Conservation (phyloP, 2,797 vertebrate genomes). For the Thaleichthys pacificus region DNA sequence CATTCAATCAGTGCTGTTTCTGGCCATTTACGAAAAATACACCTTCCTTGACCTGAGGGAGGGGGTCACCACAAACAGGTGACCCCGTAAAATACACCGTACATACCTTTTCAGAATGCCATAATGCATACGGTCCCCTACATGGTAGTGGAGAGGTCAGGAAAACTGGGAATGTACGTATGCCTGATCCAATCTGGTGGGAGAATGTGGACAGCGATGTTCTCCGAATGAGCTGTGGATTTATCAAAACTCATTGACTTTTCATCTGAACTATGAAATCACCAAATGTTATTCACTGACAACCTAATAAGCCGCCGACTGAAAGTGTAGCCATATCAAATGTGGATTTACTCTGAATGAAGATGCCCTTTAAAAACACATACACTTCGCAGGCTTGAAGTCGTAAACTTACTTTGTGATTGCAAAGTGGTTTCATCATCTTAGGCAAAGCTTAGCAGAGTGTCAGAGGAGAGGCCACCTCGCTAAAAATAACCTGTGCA, state of each 20-base stretch:
- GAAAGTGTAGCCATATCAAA: slow-evolving; percentile 27
- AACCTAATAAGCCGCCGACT: slow-evolving; percentile 38
- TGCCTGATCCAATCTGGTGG: slow-evolving; percentile 49
- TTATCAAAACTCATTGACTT: slow-evolving; percentile 44
- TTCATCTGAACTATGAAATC: slow-evolving; percentile 49
- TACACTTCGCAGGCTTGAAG: slow-evolving; percentile 15
- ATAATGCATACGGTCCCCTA: too few relatives aligned
- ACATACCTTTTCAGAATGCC: too few relatives aligned
- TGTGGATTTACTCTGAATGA: slow-evolving; percentile 36
- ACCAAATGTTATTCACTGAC: slow-evolving; percentile 51
- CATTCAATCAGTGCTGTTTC: too few relatives aligned
- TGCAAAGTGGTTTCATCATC: slow-evolving; percentile 73
- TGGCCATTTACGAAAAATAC: too few relatives aligned
- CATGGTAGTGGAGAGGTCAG: not conserved
- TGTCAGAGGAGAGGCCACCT: slow-evolving; percentile 62
- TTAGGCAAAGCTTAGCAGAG: slow-evolving; percentile 52
- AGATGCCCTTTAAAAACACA: slow-evolving; percentile 17
- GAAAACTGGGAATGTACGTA: not conserved
- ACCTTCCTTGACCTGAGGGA: too few relatives aligned
- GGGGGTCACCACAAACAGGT: too few relatives aligned
- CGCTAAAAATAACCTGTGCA: slow-evolving; percentile 68
- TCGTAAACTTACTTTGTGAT: slow-evolving; percentile 56
- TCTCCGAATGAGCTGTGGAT: slow-evolving; percentile 29
- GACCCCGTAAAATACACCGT: too few relatives aligned
- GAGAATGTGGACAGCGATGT: too few relatives aligned